Percentiles rank a stretch among this genome's conserved stretches.
Conservation (phyloP, 2,797 vertebrate genomes). For the Perodicticus potto region DNA sequence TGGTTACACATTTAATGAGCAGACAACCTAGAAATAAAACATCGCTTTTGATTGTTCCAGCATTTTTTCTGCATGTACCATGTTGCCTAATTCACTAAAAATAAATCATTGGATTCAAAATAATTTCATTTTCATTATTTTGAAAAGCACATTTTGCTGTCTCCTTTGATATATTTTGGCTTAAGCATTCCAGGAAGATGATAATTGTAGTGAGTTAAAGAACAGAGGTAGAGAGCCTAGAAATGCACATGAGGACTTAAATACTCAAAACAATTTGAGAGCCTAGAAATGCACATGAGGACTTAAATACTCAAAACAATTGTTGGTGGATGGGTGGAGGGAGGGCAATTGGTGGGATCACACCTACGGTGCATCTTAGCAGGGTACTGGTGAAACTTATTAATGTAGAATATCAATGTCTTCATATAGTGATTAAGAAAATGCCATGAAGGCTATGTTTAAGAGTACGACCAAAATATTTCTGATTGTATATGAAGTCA, state of each 20-base stretch:
- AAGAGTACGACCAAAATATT: too few species aligned
- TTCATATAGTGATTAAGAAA: too few species aligned
- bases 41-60: not conserved
- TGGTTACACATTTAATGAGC: not conserved
- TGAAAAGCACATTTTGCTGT: not conserved
- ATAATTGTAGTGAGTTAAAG: not conserved
- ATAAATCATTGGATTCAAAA: slow-evolving; percentile 10
- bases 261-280: not conserved
- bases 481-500: too few species aligned
- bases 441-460: too few species aligned
- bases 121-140: slow-evolving; percentile 51
- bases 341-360: too few species aligned
- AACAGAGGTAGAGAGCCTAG: not conserved
- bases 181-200: not conserved
- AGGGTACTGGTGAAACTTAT: too few species aligned
- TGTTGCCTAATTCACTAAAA: slow-evolving; percentile 8
- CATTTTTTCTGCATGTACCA: not conserved
- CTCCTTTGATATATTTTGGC: slow-evolving; percentile 12
- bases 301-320: too few species aligned
- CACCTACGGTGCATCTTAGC: too few species aligned
- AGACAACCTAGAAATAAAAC: not conserved
- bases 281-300: too few species aligned
- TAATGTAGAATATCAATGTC: too few species aligned
- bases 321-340: too few species aligned
- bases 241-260: not conserved